Evolutionary conservation across 2,113 vertebrate genomes (phyloP).

Genomic region (Danionella cerebrum): DNA sequence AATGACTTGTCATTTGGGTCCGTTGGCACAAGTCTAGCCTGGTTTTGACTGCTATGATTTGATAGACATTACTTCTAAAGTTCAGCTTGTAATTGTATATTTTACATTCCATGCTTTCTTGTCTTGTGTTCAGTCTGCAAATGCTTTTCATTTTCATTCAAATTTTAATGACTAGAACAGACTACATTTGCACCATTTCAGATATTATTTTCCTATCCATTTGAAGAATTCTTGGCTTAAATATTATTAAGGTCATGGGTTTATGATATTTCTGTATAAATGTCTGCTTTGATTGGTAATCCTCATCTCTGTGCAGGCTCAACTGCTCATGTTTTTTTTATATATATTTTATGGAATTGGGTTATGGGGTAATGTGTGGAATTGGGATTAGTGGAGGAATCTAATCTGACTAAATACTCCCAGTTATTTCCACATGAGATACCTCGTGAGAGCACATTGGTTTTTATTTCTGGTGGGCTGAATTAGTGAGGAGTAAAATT

Average conservation of each 20-base stretch:
- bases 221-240: neutral
- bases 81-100: too few relatives aligned
- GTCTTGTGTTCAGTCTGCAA: neutral
- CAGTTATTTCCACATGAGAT: conserved; percentile 42
- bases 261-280: neutral
- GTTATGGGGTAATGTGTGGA: neutral
- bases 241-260: neutral
- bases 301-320: neutral
- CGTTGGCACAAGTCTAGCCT: neutral
- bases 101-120: too few relatives aligned
- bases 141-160: neutral
- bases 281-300: neutral
- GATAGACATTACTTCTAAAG: too few relatives aligned
- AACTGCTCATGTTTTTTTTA: neutral
- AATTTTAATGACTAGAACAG: neutral
- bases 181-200: neutral
- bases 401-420: conserved; percentile 37
- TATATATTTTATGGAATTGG: neutral
- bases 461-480: neutral
- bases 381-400: neutral
- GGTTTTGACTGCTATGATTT: neutral
- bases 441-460: conserved; percentile 25
- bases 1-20: too few relatives aligned
- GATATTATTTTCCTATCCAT: neutral
- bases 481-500: neutral